A percentile compares a stretch with the other conserved stretches of the same genome.
Conservation (phyloP, 2,888 invertebrate genomes). For the Mythimna albipuncta region DNA sequence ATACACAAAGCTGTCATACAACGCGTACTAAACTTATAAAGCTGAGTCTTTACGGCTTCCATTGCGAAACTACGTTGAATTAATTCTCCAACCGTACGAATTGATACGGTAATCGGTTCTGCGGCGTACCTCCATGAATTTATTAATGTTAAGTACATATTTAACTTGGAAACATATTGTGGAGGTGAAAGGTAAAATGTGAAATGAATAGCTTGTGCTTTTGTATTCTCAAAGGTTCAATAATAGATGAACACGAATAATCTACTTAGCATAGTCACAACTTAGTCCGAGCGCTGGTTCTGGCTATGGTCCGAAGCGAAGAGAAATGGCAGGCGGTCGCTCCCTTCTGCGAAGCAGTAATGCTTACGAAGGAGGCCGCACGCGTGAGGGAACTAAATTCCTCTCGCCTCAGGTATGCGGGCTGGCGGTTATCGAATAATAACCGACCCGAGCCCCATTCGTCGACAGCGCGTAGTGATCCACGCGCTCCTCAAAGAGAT, state of each 20-base stretch:
- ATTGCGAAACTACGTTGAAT: constrained; percentile 44
- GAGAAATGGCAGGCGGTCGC: too few species aligned
- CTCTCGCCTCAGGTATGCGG: too few species aligned
- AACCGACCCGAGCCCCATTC: too few species aligned
- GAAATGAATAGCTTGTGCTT: constrained; percentile 14
- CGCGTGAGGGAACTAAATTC: too few species aligned
- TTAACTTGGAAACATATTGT: constrained; percentile 42
- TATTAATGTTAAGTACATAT: constrained; percentile 41
- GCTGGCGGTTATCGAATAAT: too few species aligned
- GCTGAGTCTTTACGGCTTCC: constrained; percentile 33
- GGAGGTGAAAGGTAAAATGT: constrained; percentile 39
- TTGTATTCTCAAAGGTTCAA: not conserved
- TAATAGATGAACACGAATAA: constrained; percentile 7
- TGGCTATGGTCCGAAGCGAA: too few species aligned
- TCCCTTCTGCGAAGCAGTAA: too few species aligned
- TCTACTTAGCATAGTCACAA: not conserved
- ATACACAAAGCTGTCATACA: constrained; percentile 13
- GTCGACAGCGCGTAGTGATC: too few species aligned
- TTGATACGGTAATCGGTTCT: constrained; percentile 36
- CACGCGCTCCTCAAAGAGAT: too few species aligned
- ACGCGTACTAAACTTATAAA: constrained; percentile 43
- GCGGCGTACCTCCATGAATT: constrained; percentile 50
- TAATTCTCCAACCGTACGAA: constrained; percentile 39
- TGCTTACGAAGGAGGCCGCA: too few species aligned
- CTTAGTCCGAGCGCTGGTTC: too few species aligned